A percentile compares a stretch with the other conserved stretches of the same genome.
phyloP scores from a whole-genome alignment of 2,113 vertebrate species.

The Thinocorus orbignyianus region DNA sequence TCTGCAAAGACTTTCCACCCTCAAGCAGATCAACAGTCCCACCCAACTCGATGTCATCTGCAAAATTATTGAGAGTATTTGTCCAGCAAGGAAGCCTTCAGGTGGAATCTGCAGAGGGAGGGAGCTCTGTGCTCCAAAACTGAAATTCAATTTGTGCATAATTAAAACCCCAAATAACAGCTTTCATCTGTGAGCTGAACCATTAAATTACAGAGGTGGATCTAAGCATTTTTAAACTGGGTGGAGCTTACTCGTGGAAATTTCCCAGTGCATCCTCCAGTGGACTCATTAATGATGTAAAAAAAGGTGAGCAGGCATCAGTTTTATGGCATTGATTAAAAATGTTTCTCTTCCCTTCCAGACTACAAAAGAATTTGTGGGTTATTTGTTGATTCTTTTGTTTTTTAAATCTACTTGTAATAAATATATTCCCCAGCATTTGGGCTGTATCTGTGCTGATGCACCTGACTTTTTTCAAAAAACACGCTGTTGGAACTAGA shows the following conservation, averaged over 20 bases:
- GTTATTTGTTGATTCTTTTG: neutral
- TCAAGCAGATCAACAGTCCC: too few species aligned
- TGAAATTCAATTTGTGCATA: conserved; percentile 28
- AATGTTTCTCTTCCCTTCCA: conserved; percentile 11
- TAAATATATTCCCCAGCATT: neutral
- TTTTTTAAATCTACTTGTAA: neutral
- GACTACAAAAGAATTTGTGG: neutral
- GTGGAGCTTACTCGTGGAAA: conserved; percentile 38
- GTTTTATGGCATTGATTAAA: conserved; percentile 1
- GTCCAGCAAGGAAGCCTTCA: neutral
- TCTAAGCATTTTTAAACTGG: neutral
- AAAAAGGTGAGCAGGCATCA: neutral
- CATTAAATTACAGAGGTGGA: conserved; percentile 20
- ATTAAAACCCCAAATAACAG: conserved; percentile 33
- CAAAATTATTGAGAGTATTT: too few species aligned
- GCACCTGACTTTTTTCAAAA: neutral
- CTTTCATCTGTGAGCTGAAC: conserved; percentile 20
- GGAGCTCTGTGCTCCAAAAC: neutral
- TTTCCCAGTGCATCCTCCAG: neutral
- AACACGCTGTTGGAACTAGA: accelerated
- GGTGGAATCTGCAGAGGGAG: neutral
- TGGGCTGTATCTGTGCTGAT: neutral
- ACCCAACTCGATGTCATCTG: too few species aligned
- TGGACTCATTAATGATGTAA: neutral
- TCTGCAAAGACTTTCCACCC: too few species aligned